Evolutionary conservation across 2,797 vertebrate species (phyloP).

Genomic region (Crocidura indochinensis): DNA sequence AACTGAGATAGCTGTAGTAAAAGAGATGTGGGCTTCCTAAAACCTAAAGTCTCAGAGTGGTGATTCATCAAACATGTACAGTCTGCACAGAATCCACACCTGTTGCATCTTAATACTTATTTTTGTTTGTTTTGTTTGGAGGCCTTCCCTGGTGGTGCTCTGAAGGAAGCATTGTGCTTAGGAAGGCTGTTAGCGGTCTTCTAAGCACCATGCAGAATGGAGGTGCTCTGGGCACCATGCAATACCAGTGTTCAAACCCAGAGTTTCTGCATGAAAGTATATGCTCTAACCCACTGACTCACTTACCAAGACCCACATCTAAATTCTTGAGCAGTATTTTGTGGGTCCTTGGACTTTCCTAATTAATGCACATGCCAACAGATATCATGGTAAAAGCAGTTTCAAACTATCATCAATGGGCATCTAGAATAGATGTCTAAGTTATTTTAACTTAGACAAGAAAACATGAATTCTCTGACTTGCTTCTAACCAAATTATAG

Average conservation of each 20-base stretch:
- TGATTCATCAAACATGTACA: background rate
- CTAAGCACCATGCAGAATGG: too few species aligned
- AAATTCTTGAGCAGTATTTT: background rate
- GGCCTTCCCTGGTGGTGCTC: too few species aligned
- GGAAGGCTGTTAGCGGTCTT: too few species aligned
- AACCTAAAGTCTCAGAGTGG: background rate
- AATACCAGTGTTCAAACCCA: too few species aligned
- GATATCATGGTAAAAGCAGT: background rate
- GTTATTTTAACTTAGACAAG: background rate
- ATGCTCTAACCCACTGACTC: too few species aligned
- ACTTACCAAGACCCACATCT: background rate
- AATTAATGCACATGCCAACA: background rate
- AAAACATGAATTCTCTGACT: background rate
- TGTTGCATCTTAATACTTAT: background rate
- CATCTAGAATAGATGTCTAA: background rate
- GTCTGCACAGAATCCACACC: background rate
- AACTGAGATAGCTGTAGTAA: background rate
- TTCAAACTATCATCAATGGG: background rate
- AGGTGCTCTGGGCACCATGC: too few species aligned
- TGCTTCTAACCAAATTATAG: background rate
- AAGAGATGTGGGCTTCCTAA: background rate
- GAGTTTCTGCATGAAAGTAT: too few species aligned
- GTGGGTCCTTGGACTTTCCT: background rate
- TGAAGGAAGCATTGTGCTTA: too few species aligned
- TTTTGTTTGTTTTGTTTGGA: too few species aligned